Percentiles rank a stretch among this genome's conserved stretches.
Evolutionary conservation across 64 coral and sea anemone genomes (phyloP).

Genomic region (Montipora cactus): DNA sequence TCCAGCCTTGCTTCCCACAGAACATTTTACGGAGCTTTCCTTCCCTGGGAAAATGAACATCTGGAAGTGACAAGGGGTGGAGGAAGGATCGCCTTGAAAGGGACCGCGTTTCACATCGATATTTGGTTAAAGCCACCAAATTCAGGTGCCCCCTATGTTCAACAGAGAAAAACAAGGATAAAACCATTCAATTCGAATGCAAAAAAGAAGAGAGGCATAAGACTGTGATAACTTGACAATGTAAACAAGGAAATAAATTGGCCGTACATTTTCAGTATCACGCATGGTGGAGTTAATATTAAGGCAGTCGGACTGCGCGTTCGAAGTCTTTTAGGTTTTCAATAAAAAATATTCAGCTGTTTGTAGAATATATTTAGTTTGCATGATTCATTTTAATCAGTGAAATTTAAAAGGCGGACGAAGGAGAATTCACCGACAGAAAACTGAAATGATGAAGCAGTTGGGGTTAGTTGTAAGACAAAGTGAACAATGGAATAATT

Average conservation of each 20-base stretch:
- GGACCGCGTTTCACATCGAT: not conserved
- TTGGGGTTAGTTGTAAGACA: not conserved
- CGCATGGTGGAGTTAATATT: not conserved
- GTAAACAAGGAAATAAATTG: slow-evolving; percentile 9
- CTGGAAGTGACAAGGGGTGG: slow-evolving; percentile 23
- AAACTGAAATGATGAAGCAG: not conserved
- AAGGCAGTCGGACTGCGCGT: not conserved
- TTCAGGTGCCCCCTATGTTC: slow-evolving; percentile 52
- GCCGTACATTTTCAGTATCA: not conserved
- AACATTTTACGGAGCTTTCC: slow-evolving; percentile 4
- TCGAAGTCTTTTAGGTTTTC: not conserved
- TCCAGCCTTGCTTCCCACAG: slow-evolving; percentile 29
- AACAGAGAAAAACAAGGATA: slow-evolving; percentile 26
- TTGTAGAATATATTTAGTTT: not conserved
- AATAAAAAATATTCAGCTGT: not conserved
- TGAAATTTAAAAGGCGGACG: not conserved
- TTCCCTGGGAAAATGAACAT: slow-evolving; percentile 57
- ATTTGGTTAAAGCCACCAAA: slow-evolving; percentile 15
- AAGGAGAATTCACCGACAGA: not conserved
- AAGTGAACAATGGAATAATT: not conserved
- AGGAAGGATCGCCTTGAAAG: not conserved
- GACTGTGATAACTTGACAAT: not conserved
- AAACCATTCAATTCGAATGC: slow-evolving; percentile 9
- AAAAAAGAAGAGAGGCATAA: not conserved
- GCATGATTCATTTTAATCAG: not conserved